phyloP scores from a whole-genome alignment of 2,797 vertebrate genomes.

The Bovichtus diacanthus region DNA sequence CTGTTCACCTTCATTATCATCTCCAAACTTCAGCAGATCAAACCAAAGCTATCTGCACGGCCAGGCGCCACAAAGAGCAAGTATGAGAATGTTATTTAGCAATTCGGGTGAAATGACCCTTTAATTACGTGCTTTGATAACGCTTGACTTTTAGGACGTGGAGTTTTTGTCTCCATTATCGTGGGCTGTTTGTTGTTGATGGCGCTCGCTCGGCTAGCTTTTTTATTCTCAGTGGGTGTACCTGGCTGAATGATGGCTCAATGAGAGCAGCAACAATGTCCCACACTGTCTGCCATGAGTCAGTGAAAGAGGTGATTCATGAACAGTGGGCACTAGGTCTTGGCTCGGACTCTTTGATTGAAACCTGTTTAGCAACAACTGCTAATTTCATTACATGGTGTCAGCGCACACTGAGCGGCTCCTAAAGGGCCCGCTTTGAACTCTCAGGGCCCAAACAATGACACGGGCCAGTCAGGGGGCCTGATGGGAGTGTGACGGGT shows the following conservation, averaged over 20 bases:
- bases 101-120: conserved; percentile 13
- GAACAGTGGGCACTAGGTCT: conserved; percentile 70
- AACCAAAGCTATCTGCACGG: not conserved
- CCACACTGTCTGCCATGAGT: conserved; percentile 66
- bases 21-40: too few species aligned
- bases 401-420: conserved; percentile 93
- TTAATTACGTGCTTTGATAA: not conserved
- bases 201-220: conserved; percentile 54
- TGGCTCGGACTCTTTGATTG: conserved; percentile 92
- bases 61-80: not conserved
- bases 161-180: not conserved
- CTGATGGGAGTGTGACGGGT: conserved; percentile 92
- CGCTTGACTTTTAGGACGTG: conserved; percentile 16
- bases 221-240: conserved; percentile 73
- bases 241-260: conserved; percentile 78
- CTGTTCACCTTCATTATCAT: too few species aligned
- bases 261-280: conserved; percentile 60
- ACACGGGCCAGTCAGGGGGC: conserved; percentile 89
- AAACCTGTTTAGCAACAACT: conserved; percentile 94
- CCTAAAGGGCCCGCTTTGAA: conserved; percentile 93
- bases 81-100: not conserved
- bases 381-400: conserved; percentile 96
- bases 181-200: conserved; percentile 19
- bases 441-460: conserved; percentile 93
- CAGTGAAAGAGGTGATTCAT: conserved; percentile 80